Evolutionary conservation across 2,888 invertebrate genomes (phyloP), one percentile per base, ranked within the genome.

Genomic region (Anaspis maculata): DNA sequence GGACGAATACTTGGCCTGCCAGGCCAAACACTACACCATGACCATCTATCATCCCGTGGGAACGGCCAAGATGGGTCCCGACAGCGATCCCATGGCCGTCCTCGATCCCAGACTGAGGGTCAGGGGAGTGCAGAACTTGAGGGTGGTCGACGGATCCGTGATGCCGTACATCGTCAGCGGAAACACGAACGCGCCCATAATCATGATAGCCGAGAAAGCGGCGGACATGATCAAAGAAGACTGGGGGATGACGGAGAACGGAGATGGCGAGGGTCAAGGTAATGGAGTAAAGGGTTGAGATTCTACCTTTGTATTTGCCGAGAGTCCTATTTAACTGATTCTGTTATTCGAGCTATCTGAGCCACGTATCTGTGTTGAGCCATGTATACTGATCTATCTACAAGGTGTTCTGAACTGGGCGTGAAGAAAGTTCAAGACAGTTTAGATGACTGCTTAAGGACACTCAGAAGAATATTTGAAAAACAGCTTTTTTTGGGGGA

Each of bases 191-290:
- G 86, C 84, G 0, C 85, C 88, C 0, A 75, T 75, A 1, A 77
- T 87, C 25, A 88, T 88, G 88, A 80, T 89, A 25, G 88, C 80
- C 0, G 88, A 89, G 55, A 86, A 83, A 52, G 85, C 79, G 1
- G 72, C 85, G 0, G 86, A 88, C 51, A 77, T 89, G 73, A 84
- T 89, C 45, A 85, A 84, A 56, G 72, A 79, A 56, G 80, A 83
- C 44, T 83, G 83, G 77, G 13, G 11, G 25, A 19, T 6, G 9
- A 5, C 19, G 19, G 19, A 19, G n/a, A n/a, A n/a, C 9, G 19
- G 19, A 19, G 19, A 19, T 4, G 37, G 29, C 15, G 25, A 28
- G 28, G 34, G 32, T 10, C 16, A 33, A 28, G 26, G 24, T 24
- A 26, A n/a, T n/a, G n/a, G n/a, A n/a, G n/a, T n/a, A 21, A 10